Percentiles rank a stretch among this genome's conserved stretches.
These are phyloP conservation scores for Limonius californicus DNA, from an alignment of 1,140 invertebrate genomes.

Conservation along the genomic window DNA sequence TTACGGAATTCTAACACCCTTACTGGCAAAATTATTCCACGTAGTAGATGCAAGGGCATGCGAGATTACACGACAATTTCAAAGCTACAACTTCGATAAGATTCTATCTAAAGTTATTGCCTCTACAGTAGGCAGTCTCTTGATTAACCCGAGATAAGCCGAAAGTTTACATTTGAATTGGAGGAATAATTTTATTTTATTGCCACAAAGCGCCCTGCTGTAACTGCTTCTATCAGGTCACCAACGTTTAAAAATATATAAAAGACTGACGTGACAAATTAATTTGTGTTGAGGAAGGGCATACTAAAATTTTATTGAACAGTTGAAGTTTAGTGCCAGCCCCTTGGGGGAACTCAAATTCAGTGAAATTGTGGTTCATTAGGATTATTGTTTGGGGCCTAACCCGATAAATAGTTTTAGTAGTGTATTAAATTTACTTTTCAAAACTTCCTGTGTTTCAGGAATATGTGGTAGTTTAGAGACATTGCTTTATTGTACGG, in stretches of 20 bases:
- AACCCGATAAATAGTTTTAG: too few relatives aligned
- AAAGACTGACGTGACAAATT: constrained; percentile 10
- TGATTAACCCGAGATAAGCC: constrained; percentile 9
- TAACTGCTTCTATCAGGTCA: background rate
- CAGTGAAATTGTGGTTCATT: too few relatives aligned
- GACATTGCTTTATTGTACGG: too few relatives aligned
- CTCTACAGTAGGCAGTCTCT: constrained; percentile 7
- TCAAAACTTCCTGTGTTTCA: too few relatives aligned
- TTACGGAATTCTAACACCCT: too few relatives aligned
- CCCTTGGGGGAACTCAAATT: too few relatives aligned
- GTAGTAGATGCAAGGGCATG: background rate
- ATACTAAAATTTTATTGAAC: constrained; percentile 4
- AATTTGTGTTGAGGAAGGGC: background rate
- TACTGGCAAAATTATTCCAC: background rate
- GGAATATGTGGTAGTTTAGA: too few relatives aligned
- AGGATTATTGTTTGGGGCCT: too few relatives aligned
- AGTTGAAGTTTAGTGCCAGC: too few relatives aligned
- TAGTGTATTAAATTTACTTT: too few relatives aligned
- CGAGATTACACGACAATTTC: background rate
- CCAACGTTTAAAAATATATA: constrained; percentile 4
- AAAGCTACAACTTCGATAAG: constrained; percentile 5
- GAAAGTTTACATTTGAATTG: constrained; percentile 13
- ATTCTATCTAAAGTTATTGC: constrained; percentile 9
- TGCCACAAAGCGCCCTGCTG: constrained; percentile 2
- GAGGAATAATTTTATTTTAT: constrained; percentile 13